phyloP scores from a whole-genome alignment of 2,888 invertebrate species.

The Scrobipalpa costella region DNA sequence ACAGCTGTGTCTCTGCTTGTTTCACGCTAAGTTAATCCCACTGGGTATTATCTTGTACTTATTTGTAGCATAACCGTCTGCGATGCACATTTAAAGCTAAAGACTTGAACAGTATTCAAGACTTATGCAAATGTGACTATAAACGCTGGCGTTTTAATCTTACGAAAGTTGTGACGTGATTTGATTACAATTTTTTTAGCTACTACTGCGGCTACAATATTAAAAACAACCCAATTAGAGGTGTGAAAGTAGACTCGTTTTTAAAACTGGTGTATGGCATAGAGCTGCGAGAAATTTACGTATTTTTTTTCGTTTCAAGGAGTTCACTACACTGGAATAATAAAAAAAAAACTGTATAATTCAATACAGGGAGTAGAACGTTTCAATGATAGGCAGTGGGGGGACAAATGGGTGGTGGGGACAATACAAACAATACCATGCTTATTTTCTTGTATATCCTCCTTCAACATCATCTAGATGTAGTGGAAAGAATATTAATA shows the following conservation, averaged over 20 bases:
- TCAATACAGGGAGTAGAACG: too few species aligned
- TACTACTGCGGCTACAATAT: neutral
- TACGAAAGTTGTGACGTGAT: conserved; percentile 16
- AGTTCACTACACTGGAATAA: too few species aligned
- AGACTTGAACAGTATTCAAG: conserved; percentile 10
- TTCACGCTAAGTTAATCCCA: conserved; percentile 39
- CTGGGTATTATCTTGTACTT: conserved; percentile 19
- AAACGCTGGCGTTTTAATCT: conserved; percentile 16
- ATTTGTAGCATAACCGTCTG: conserved; percentile 14
- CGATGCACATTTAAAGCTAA: conserved; percentile 18
- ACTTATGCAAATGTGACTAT: conserved; percentile 18
- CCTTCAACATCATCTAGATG: too few species aligned
- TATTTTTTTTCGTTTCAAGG: neutral
- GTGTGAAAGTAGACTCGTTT: conserved; percentile 18
- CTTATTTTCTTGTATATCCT: too few species aligned
- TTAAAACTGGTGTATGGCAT: neutral
- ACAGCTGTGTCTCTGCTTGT: conserved; percentile 39
- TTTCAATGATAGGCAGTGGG: too few species aligned
- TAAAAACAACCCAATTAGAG: neutral
- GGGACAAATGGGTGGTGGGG: too few species aligned
- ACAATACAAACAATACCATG: too few species aligned
- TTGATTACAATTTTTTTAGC: conserved; percentile 1
- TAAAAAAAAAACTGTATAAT: too few species aligned
- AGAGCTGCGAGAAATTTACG: neutral
- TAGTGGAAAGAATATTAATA: too few species aligned